A percentile compares a stretch with the other conserved stretches of the same genome.
Evolutionary conservation across 2,888 invertebrate species (phyloP).

Genomic region (Ellobium chinense): DNA sequence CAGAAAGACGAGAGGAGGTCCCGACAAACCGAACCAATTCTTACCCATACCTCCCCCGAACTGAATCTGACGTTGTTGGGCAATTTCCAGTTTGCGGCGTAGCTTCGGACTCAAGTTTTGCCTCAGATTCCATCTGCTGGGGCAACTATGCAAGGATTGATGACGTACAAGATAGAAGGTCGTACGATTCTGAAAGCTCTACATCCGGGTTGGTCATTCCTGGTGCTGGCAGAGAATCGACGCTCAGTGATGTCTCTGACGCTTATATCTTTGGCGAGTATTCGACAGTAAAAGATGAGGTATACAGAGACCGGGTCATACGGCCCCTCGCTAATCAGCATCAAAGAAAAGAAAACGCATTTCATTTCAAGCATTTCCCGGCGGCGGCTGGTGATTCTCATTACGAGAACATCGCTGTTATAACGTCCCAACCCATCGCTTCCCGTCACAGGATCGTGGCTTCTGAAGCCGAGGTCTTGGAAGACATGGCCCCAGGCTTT

Average conservation of each 20-base stretch:
- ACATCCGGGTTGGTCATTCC: conserved; percentile 39
- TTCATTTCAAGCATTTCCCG: conserved; percentile 27
- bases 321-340: conserved; percentile 3
- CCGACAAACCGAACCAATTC: not conserved
- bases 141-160: conserved; percentile 23
- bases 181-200: conserved; percentile 38
- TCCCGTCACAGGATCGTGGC: not conserved
- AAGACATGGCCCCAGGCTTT: not conserved
- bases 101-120: not conserved
- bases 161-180: conserved; percentile 30
- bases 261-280: conserved; percentile 41
- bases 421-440: not conserved
- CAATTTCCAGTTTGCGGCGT: not conserved
- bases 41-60: not conserved
- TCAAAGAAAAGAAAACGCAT: not conserved
- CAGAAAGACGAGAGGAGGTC: not conserved
- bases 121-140: not conserved
- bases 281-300: conserved; percentile 26
- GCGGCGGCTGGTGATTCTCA: conserved; percentile 1
- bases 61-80: not conserved
- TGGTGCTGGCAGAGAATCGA: conserved; percentile 28
- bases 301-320: not conserved
- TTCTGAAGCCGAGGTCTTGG: not conserved
- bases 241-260: conserved; percentile 29
- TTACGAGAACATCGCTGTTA: conserved; percentile 29